A percentile compares a stretch with the other conserved stretches of the same genome.
phyloP scores from a whole-genome alignment of 2,888 invertebrate species.

The Cephus pygmeus region DNA sequence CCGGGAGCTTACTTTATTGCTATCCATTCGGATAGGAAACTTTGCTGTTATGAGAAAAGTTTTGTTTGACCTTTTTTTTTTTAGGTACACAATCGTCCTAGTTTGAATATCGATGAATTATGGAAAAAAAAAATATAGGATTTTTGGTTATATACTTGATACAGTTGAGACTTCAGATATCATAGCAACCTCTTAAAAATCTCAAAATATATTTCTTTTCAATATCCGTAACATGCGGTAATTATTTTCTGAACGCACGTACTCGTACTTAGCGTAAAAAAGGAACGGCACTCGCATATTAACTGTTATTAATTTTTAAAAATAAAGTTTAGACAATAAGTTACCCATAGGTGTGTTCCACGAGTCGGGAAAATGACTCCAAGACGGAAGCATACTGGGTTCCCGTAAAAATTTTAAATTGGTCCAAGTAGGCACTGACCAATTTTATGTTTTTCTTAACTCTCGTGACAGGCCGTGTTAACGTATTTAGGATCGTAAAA shows the following conservation, averaged over 20 bases:
- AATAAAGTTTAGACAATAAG: too few species aligned
- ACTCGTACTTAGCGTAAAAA: not conserved
- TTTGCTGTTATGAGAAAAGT: not conserved
- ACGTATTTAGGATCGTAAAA: not conserved
- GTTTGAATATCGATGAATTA: not conserved
- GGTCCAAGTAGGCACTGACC: too few species aligned
- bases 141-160: not conserved
- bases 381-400: too few species aligned
- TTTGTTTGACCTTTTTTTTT: not conserved
- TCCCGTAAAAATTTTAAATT: too few species aligned
- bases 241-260: not conserved
- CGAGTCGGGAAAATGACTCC: too few species aligned
- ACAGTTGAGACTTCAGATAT: not conserved
- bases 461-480: too few species aligned
- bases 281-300: not conserved
- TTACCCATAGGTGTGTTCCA: too few species aligned
- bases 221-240: not conserved
- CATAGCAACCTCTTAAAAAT: not conserved
- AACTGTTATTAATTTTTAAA: too few species aligned
- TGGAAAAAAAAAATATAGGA: not conserved
- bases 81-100: not conserved
- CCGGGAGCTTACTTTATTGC: not conserved
- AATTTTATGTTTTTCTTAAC: too few species aligned
- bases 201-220: not conserved
- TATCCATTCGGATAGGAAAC: not conserved